phyloP scores from a whole-genome alignment of 2,113 vertebrate genomes.

The Meriones unguiculatus region DNA sequence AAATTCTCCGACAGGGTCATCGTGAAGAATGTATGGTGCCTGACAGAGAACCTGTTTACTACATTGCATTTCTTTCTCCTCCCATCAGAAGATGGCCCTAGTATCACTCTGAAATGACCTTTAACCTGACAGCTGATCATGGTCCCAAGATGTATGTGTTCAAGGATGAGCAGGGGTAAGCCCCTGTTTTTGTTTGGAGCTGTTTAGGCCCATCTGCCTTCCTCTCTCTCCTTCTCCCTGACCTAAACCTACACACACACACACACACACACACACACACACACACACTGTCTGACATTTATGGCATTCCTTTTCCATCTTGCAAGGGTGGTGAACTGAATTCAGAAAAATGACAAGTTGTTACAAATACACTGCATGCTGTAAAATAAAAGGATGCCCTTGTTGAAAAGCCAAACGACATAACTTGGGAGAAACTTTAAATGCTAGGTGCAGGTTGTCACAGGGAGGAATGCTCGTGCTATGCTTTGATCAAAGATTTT shows the following conservation, averaged over 20 bases:
- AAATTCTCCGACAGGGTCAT: not conserved
- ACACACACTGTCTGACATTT: slow-evolving; percentile 39
- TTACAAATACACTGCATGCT: slow-evolving; percentile 71
- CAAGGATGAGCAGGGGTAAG: not conserved
- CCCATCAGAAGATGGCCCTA: not conserved
- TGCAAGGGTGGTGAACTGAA: slow-evolving; percentile 73
- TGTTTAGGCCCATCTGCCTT: not conserved
- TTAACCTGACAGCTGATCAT: not conserved
- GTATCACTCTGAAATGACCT: slow-evolving; percentile 30
- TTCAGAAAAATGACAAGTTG: slow-evolving; percentile 68
- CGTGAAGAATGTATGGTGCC: not conserved
- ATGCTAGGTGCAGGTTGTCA: not conserved
- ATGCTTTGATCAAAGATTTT: not conserved
- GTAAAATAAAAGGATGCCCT: slow-evolving; percentile 76
- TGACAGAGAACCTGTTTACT: not conserved
- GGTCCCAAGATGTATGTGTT: not conserved
- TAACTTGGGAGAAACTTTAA: slow-evolving; percentile 61
- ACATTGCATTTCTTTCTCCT: slow-evolving; percentile 12
- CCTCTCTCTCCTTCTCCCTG: not conserved
- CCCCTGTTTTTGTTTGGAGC: not conserved
- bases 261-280: not conserved
- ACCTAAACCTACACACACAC: not conserved
- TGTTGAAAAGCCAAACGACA: slow-evolving; percentile 68
- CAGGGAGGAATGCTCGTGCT: not conserved
- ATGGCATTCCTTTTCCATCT: slow-evolving; percentile 47